phyloP scores from a whole-genome alignment of 2,797 vertebrate species.

The Microtus obscurus region DNA sequence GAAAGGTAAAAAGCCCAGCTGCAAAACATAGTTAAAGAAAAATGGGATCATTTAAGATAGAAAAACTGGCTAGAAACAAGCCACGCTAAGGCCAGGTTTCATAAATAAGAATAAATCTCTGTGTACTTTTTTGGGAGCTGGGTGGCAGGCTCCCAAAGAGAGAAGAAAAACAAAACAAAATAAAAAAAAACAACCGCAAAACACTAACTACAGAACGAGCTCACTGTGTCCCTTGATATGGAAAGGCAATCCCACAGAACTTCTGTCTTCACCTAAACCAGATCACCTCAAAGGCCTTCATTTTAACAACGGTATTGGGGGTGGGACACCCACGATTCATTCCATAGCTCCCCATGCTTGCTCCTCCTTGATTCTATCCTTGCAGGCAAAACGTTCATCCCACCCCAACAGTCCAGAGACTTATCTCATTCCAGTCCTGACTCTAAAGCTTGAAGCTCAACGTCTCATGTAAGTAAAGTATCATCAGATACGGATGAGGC shows the following conservation, averaged over 20 bases:
- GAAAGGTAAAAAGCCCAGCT: not conserved
- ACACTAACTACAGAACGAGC: not conserved
- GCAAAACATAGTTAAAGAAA: not conserved
- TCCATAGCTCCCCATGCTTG: not conserved
- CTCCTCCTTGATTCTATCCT: not conserved
- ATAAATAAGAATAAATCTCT: not conserved
- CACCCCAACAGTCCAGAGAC: not conserved
- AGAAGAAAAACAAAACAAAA: no score
- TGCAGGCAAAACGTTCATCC: not conserved
- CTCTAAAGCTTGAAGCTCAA: not conserved
- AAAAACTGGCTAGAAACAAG: not conserved
- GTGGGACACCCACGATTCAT: not conserved
- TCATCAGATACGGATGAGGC: not conserved
- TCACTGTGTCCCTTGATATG: not conserved
- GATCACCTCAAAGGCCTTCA: not conserved
- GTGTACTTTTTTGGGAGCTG: not conserved
- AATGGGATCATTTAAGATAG: not conserved
- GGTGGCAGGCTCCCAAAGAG: not conserved
- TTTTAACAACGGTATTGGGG: not conserved
- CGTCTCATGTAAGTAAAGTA: not conserved
- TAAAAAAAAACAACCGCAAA: no score
- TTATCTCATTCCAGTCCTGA: not conserved
- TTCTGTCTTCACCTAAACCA: not conserved
- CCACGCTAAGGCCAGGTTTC: not conserved
- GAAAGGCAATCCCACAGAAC: not conserved